Evolutionary conservation across 1,140 invertebrate species (phyloP).

Genomic region (Drosophila nigromelanica): DNA sequence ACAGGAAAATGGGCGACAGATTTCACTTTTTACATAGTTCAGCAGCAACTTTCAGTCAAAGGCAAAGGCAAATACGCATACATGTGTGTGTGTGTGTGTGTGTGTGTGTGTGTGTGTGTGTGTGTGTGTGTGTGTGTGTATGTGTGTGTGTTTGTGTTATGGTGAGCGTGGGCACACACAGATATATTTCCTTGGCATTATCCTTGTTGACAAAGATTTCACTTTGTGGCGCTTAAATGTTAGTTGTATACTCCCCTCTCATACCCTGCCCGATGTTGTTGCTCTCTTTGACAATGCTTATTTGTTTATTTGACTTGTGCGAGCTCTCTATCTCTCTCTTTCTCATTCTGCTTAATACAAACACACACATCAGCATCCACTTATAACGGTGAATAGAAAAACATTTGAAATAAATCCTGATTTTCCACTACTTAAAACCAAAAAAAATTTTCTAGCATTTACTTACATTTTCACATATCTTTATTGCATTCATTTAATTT

Average conservation of each 20-base stretch:
- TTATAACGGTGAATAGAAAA: background rate
- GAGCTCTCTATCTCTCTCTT: slow-evolving; percentile 1
- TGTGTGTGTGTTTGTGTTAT: slow-evolving; percentile 45
- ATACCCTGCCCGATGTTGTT: slow-evolving; percentile 29
- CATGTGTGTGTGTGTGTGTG: slow-evolving; percentile 45
- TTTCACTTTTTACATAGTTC: slow-evolving; percentile 73
- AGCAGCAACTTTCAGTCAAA: slow-evolving; percentile 74
- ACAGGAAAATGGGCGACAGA: slow-evolving; percentile 64
- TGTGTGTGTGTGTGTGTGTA: slow-evolving; percentile 45
- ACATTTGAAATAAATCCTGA: background rate
- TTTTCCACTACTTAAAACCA: slow-evolving; percentile 2
- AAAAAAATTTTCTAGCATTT: slow-evolving; percentile 1
- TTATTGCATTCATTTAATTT: background rate
- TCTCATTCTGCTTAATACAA: background rate
- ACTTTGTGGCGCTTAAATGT: slow-evolving; percentile 82
- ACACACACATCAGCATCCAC: background rate
- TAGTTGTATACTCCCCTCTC: slow-evolving; percentile 60
- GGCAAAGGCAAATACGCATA: slow-evolving; percentile 42
- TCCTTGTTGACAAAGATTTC: slow-evolving; percentile 82
- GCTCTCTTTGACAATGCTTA: slow-evolving; percentile 75
- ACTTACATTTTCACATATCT: slow-evolving; percentile 13
- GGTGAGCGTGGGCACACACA: no score
- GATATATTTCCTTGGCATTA: slow-evolving; percentile 82
- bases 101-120: no score
- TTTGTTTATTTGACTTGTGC: slow-evolving; percentile 75